Evolutionary conservation across 1,140 invertebrate species (phyloP).

Genomic region (Drosophila eugracilis): DNA sequence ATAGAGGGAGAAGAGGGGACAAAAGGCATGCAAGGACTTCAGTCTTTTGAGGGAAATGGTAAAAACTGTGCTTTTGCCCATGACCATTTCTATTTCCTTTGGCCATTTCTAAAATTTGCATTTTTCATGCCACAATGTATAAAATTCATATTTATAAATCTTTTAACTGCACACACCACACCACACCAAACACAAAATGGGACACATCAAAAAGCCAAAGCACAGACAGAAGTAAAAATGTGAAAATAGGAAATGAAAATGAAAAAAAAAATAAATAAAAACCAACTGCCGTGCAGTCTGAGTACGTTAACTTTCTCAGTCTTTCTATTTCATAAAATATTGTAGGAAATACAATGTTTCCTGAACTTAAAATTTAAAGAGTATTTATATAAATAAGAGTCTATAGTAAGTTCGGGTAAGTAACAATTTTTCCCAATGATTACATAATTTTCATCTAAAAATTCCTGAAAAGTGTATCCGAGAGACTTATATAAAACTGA

Average conservation of each 20-base stretch:
- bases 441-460: too few relatives aligned
- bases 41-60: slow-evolving; percentile 28
- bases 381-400: too few relatives aligned
- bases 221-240: slow-evolving; percentile 67
- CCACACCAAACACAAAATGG: slow-evolving; percentile 65
- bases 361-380: too few relatives aligned
- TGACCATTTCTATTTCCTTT: slow-evolving; percentile 79
- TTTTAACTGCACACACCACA: slow-evolving; percentile 80
- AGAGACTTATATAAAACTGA: slow-evolving; percentile 29
- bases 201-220: slow-evolving; percentile 76
- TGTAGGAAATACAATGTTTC: too few relatives aligned
- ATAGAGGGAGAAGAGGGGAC: not conserved
- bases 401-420: too few relatives aligned
- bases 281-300: not conserved
- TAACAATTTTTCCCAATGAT: too few relatives aligned
- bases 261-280: slow-evolving; percentile 44
- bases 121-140: slow-evolving; percentile 82
- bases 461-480: slow-evolving; percentile 21
- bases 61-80: slow-evolving; percentile 42
- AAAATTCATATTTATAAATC: slow-evolving; percentile 83
- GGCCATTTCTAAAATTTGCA: slow-evolving; percentile 78
- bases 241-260: slow-evolving; percentile 79
- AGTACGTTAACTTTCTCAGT: too few relatives aligned
- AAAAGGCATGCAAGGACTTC: not conserved
- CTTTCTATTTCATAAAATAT: too few relatives aligned